Conservation (phyloP, 2,888 invertebrate genomes). For the Branchellion lobata region DNA sequence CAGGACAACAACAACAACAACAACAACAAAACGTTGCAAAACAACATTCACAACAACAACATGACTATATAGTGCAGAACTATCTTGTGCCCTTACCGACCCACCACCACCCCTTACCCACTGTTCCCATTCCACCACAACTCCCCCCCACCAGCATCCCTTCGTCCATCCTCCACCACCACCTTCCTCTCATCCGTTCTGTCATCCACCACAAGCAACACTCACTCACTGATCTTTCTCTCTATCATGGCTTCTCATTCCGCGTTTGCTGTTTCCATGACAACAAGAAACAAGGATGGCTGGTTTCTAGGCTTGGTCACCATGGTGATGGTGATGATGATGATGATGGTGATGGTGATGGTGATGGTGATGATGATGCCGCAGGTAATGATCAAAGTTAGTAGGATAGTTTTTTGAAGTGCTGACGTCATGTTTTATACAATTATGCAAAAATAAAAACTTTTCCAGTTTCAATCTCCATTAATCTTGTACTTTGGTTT, state of each 20-base stretch:
- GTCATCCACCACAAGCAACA: background rate
- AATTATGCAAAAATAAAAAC: too few relatives aligned
- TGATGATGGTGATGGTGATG: constrained; percentile 31
- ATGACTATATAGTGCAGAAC: too few relatives aligned
- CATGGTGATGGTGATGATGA: constrained; percentile 58
- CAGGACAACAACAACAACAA: constrained; percentile 53
- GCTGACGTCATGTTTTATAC: too few relatives aligned
- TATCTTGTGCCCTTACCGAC: background rate
- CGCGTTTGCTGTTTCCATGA: background rate
- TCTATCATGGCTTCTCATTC: background rate
- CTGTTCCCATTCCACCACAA: background rate
- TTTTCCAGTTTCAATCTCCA: too few relatives aligned
- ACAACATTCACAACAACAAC: too few relatives aligned
- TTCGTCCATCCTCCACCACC: background rate
- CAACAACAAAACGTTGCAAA: constrained; percentile 47
- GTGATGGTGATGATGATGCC: too few relatives aligned
- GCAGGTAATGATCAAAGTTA: too few relatives aligned
- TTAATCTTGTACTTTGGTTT: too few relatives aligned
- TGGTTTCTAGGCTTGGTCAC: background rate
- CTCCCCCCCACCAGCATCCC: background rate
- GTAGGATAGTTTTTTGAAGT: too few relatives aligned
- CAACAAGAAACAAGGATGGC: background rate
- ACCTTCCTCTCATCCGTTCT: background rate
- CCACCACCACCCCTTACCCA: background rate
- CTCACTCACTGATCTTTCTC: constrained; percentile 2